Conservation (phyloP, 2,888 invertebrate species). For the Eugnorisma glareosa region DNA sequence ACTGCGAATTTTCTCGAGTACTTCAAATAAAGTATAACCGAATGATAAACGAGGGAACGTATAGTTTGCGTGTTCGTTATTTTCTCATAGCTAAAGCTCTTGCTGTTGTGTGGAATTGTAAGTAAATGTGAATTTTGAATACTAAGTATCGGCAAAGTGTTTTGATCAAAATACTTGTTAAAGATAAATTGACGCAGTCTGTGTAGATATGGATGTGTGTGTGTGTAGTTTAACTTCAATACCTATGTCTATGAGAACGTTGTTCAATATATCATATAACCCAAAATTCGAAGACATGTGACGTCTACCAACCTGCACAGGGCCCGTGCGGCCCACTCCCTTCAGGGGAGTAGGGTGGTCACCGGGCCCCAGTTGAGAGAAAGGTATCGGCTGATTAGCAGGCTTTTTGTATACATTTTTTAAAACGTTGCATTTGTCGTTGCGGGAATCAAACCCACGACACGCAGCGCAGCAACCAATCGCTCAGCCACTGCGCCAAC, state of each 20-base stretch:
- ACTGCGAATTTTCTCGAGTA: constrained; percentile 42
- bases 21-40: constrained; percentile 45
- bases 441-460: neutral
- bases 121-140: constrained; percentile 24
- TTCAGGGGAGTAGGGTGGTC: too few species aligned
- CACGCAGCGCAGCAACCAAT: neutral
- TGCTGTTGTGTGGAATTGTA: neutral
- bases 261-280: too few species aligned
- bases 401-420: too few species aligned
- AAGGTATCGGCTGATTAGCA: too few species aligned
- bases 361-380: too few species aligned
- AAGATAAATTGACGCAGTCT: neutral
- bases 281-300: too few species aligned
- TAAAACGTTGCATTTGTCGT: too few species aligned
- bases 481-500: neutral
- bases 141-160: neutral
- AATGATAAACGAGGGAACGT: constrained; percentile 49
- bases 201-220: neutral
- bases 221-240: too few species aligned
- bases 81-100: constrained; percentile 25
- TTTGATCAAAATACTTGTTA: neutral
- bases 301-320: too few species aligned
- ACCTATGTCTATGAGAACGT: too few species aligned
- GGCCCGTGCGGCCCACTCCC: too few species aligned
- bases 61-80: constrained; percentile 37